Percentiles rank a stretch among this genome's conserved stretches.
phyloP scores from a whole-genome alignment of 2,888 invertebrate species.

The Athetis lepigone region DNA sequence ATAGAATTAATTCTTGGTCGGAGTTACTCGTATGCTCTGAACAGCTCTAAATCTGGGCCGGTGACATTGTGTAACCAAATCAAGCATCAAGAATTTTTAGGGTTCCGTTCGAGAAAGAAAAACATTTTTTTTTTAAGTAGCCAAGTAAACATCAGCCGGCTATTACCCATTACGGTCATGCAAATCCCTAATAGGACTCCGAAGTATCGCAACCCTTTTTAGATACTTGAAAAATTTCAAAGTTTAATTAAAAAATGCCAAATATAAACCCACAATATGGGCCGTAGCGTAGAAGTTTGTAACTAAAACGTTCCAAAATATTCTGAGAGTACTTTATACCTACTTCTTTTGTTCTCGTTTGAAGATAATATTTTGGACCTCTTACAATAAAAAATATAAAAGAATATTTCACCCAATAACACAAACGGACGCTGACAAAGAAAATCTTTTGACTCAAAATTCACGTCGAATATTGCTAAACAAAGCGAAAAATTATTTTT shows the following conservation, averaged over 20 bases:
- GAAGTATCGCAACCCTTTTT: slow-evolving; percentile 50
- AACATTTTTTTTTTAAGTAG: slow-evolving; percentile 24
- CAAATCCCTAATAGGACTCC: slow-evolving; percentile 36
- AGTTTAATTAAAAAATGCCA: slow-evolving; percentile 54
- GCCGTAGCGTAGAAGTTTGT: slow-evolving; percentile 20
- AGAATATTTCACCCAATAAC: slow-evolving; percentile 57
- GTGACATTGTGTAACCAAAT: slow-evolving; percentile 27
- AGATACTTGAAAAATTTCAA: slow-evolving; percentile 38
- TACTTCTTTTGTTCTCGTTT: slow-evolving; percentile 31
- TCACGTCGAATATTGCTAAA: slow-evolving; percentile 71
- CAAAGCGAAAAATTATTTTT: slow-evolving; percentile 75
- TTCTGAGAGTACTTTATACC: slow-evolving; percentile 18
- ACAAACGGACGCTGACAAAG: slow-evolving; percentile 68
- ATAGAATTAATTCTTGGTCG: slow-evolving; percentile 69
- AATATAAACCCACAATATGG: slow-evolving; percentile 24
- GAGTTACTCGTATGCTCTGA: slow-evolving; percentile 33
- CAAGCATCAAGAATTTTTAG: background rate
- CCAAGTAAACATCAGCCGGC: slow-evolving; percentile 24
- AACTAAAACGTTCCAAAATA: slow-evolving; percentile 8
- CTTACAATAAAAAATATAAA: slow-evolving; percentile 42
- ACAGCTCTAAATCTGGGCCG: slow-evolving; percentile 11
- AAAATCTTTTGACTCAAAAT: slow-evolving; percentile 71
- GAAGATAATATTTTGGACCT: slow-evolving; percentile 38
- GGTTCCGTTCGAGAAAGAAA: background rate
- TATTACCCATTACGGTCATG: slow-evolving; percentile 40